Evolutionary conservation across 2,797 vertebrate genomes (phyloP), one percentile per base, ranked within the genome.

Genomic region (Hippoglossus hippoglossus): DNA sequence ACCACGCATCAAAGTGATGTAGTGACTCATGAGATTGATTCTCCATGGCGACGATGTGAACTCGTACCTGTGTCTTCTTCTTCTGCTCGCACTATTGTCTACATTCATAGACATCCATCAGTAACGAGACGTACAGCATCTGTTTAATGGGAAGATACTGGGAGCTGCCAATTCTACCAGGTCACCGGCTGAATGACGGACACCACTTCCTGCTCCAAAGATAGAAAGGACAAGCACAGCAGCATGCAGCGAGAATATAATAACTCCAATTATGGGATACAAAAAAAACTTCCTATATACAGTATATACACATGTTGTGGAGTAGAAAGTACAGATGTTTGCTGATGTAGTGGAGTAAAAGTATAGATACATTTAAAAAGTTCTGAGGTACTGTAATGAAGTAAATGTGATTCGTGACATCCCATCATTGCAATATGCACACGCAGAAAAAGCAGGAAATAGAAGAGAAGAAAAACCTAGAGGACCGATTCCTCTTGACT

Each of bases 1-100:
- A 82, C 74, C 63, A 75, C 26, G 19, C 21, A 73, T 82, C 49
- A 67, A 71, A 78, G 60, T 79, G 65, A 82, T 62, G 57, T 56
- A 71, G 83, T 62, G 62, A 70, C 39, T 64, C 18, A 47, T 5
- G 70, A 60, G 61, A 78, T 58, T 54, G 51, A 78, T 81, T 57
- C 52, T 47, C 19, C 9, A 26, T 8, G 39, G 60, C 47, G 61
- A 34, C 21, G 1, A 9, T 25, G 59, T 44, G 52, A 36, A 56
- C 50, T 36, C 18, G 44, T 28, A 49, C 57, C 51, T 46, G 39
- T 41, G n/a, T 58, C 64, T 69, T 44, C 64, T 66, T 28, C 16
- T 52, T 39, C 21, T 34, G 47, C 52, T 57, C 24, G 6, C 52
- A 21, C n/a, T 16, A 13, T 26, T 47, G 54, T 62, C 7, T 6